Base-by-base conservation (phyloP, 2,888 invertebrate species). In the Biston stratarius region DNA sequence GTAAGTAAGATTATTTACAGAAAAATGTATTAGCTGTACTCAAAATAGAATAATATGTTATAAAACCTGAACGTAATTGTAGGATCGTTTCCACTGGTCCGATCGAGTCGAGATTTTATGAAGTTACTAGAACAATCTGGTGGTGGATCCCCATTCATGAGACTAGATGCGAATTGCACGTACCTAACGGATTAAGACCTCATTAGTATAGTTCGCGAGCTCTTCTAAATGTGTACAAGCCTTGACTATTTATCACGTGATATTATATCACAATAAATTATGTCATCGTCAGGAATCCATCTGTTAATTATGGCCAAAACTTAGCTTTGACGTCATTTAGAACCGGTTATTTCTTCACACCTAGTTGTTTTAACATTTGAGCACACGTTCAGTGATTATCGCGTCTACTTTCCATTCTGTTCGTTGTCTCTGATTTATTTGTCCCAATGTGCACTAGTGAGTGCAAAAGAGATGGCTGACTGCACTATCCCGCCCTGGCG, bases 251-350 rank as follows among this genome's bases (percentile, higher is more conserved):
- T 53, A 38, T 38, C 52, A 5, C 36, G 36, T 40, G 33, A 56
- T 56, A 33, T 53, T 38, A 40, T 52, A 57, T 61, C 47, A 61
- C 58, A 53, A 69, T 24, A 24, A 24, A 24, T 69, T 66, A 66
- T 69, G 63, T 69, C 64, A 69, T 63, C 44, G 48, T 57, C n/a
- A 48, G 15, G 52, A 63, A 64, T 61, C 61, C 44, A 24, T 49
- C 12, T 45, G 58, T 58, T 60, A 63, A 56, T 59, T 57, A 36
- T 44, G 45, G 62, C 15, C 64, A 55, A 62, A 65, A 57, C 33
- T 63, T 65, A n/a, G 52, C 38, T 57, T 62, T 72, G 69, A 67
- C 72, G 71, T 74, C 72, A 74, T 70, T 24, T 8, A 61, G 47
- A 52, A 71, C 71, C 66, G 71, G 73, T 73, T 67, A 15, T 45